Base-by-base conservation (phyloP, 2,113 vertebrate genomes). In the Alligator sinensis region DNA sequence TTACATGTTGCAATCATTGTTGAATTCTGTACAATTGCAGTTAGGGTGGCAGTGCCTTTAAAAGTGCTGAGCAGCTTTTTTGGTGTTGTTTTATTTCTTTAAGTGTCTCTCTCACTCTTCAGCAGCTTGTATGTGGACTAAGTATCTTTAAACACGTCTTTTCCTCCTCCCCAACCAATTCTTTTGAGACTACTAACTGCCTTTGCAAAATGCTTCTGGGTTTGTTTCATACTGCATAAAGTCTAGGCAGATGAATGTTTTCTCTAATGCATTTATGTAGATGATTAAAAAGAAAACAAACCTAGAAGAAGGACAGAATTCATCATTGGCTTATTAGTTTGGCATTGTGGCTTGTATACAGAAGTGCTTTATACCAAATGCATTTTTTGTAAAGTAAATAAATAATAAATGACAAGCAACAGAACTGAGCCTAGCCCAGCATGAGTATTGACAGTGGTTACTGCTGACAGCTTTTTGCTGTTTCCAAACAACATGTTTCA, bases 401-500 rank as follows among this genome's bases (percentile, higher is more conserved):
- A 92, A 95, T 94, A 77, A 61, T 55, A 95, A 96, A 97, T 87
- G 91, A 96, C 91, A 86, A 96, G 79, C 47, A 87, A 91, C 92
- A 95, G 86, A 83, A 91, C 81, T 66, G 80, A 96, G 92, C 94
- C 89, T 77, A 93, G 89, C 91, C 75, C 95, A 95, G 95, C 91
- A 92, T 90, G 94, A 90, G 61, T 94, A 96, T 91, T 96, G 90
- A 95, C 95, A 95, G 90, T 95, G 85, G 96, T 95, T 96, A 83
- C 77, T 89, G 94, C 94, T 93, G 94, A 97, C 95, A 97, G 94
- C 95, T 95, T 96, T 95, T 93, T 97, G 70, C 90, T 96, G 74
- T 96, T 96, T 96, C 95, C 96, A 96, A 84, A 94, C 91, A 95
- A 95, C 84, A 95, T 95, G 86, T 97, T 97, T 96, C 92, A 94